A percentile compares a stretch with the other conserved stretches of the same genome.
Evolutionary conservation across 2,888 invertebrate species (phyloP).

Genomic region (Zele albiditarsus): DNA sequence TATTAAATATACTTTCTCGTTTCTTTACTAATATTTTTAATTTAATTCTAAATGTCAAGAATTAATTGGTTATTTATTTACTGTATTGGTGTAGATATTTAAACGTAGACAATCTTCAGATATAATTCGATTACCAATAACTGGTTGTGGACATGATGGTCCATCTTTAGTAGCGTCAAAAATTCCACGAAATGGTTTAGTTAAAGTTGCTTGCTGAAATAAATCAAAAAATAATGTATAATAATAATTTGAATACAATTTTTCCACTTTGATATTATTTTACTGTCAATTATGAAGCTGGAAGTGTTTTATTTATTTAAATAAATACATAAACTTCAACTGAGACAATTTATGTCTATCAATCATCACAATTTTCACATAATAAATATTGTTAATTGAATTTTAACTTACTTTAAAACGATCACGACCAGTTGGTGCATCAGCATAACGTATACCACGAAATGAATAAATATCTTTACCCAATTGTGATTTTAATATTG

Average conservation of each 20-base stretch:
- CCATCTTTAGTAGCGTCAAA: conserved; percentile 77
- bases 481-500: conserved; percentile 42
- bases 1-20: no score
- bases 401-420: conserved; percentile 46
- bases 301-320: no score
- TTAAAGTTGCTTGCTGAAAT: conserved; percentile 74
- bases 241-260: no score
- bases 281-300: no score
- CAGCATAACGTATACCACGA: conserved; percentile 47
- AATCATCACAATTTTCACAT: no score
- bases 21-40: no score
- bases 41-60: neutral
- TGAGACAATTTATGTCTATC: no score
- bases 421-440: conserved; percentile 43
- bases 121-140: conserved; percentile 60
- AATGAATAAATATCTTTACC: conserved; percentile 47
- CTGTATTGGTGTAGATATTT: conserved; percentile 77
- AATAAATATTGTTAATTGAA: neutral
- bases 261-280: no score
- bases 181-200: conserved; percentile 73
- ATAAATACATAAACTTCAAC: no score
- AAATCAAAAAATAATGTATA: no score
- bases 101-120: conserved; percentile 79
- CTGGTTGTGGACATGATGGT: conserved; percentile 75
- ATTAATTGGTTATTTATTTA: conserved; percentile 49